Evolutionary conservation across 2,797 vertebrate species (phyloP).

Genomic region (Enteromius viviparus): DNA sequence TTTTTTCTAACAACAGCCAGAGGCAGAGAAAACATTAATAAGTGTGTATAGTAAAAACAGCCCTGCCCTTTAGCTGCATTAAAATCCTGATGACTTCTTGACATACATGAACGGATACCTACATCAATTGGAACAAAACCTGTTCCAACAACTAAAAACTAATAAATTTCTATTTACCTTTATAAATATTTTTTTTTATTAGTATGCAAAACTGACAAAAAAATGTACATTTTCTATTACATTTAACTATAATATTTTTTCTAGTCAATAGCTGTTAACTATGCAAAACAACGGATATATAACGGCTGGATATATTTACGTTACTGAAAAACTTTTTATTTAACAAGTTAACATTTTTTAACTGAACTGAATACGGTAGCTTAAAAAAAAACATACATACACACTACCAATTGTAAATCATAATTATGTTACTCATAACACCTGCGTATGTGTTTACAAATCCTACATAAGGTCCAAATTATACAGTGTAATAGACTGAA

Average conservation of each 20-base stretch:
- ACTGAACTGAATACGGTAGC: neutral
- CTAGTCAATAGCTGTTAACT: neutral
- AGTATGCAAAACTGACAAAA: neutral
- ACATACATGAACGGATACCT: neutral
- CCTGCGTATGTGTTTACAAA: constrained; percentile 51
- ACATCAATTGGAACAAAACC: constrained; percentile 2
- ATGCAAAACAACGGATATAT: neutral
- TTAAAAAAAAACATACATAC: neutral
- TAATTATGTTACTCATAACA: neutral
- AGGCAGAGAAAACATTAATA: neutral
- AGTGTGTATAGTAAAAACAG: constrained; percentile 46
- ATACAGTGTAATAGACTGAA: constrained; percentile 62
- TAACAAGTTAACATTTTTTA: too few relatives aligned
- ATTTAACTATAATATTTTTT: neutral
- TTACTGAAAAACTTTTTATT: neutral
- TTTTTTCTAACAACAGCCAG: constrained; percentile 2
- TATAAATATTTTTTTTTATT: neutral
- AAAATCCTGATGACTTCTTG: constrained; percentile 24
- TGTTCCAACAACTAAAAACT: constrained; percentile 7
- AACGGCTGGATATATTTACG: neutral
- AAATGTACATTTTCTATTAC: neutral
- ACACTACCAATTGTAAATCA: neutral
- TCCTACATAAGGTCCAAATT: constrained; percentile 57
- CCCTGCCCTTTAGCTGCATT: constrained; percentile 15
- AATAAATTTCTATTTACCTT: neutral